These are phyloP conservation scores for Porites rus DNA, from an alignment of 92 coral and sea anemone species.

Conservation along the genomic window DNA sequence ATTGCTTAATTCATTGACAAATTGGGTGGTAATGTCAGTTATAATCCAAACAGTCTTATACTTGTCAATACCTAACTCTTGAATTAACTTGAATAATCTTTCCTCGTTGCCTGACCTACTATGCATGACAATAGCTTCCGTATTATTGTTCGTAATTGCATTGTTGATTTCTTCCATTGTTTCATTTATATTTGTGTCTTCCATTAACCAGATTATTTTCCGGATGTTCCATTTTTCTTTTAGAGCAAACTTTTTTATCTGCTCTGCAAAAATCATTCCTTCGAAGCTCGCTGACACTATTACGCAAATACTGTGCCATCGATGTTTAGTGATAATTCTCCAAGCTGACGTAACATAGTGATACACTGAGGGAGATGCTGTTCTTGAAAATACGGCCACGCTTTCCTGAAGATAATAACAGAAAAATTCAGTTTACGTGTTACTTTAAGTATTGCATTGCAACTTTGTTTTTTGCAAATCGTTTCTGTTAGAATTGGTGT, in stretches of 20 bases:
- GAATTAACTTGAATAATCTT: background rate
- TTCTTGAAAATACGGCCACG: background rate
- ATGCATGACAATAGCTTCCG: constrained; percentile 47
- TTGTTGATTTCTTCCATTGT: constrained; percentile 5
- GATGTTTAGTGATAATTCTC: constrained; percentile 45
- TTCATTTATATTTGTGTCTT: background rate
- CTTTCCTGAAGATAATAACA: background rate
- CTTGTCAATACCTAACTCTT: background rate
- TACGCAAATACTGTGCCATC: constrained; percentile 61
- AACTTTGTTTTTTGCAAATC: too few relatives aligned
- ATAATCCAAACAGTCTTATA: constrained; percentile 37
- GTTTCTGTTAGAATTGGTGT: too few relatives aligned
- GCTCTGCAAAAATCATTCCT: constrained; percentile 42
- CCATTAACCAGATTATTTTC: constrained; percentile 26
- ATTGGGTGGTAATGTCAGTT: constrained; percentile 22
- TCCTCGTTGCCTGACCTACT: background rate
- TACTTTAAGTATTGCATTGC: too few relatives aligned
- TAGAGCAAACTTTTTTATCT: constrained; percentile 13
- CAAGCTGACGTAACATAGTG: constrained; percentile 3
- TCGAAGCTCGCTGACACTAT: constrained; percentile 50
- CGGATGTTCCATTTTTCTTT: constrained; percentile 43
- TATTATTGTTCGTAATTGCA: background rate
- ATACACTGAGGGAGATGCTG: constrained; percentile 1
- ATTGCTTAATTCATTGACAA: background rate
- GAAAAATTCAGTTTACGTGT: background rate